Evolutionary conservation across 1,140 invertebrate genomes (phyloP).

Genomic region (Plodia interpunctella): DNA sequence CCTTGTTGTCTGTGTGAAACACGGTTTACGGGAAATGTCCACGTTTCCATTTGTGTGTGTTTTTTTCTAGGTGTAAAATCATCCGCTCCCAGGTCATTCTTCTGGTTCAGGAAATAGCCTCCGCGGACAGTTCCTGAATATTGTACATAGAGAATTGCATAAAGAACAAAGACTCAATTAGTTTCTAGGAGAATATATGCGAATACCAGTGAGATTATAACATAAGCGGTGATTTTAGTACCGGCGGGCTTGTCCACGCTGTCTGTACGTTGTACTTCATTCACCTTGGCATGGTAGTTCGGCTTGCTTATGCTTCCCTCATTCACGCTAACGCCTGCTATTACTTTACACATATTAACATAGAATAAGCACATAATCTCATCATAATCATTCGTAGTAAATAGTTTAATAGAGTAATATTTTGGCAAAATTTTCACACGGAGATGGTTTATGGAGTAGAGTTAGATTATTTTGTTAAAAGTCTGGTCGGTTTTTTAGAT

Average conservation of each 20-base stretch:
- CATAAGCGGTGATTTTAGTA: conserved; percentile 72
- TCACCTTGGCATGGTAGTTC: conserved; percentile 46
- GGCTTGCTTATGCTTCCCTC: conserved; percentile 25
- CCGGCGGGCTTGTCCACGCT: conserved; percentile 63
- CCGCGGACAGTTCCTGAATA: conserved; percentile 64
- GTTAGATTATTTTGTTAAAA: conserved; percentile 4
- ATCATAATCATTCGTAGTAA: too few species aligned
- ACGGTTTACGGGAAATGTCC: conserved; percentile 46
- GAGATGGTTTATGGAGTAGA: not conserved
- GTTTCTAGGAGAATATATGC: conserved; percentile 60
- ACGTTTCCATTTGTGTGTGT: conserved; percentile 55
- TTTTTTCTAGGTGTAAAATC: conserved; percentile 76
- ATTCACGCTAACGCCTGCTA: not conserved
- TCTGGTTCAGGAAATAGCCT: conserved; percentile 76
- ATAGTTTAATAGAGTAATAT: too few species aligned
- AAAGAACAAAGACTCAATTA: conserved; percentile 76
- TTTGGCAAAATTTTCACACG: not conserved
- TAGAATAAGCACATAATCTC: not conserved
- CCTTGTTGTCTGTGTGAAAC: conserved; percentile 12
- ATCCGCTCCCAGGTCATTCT: conserved; percentile 75
- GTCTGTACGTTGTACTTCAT: conserved; percentile 67
- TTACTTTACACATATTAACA: not conserved
- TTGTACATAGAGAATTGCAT: conserved; percentile 68
- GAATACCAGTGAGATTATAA: conserved; percentile 76
- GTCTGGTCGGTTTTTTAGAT: conserved; percentile 31